phyloP scores from a whole-genome alignment of 2,888 invertebrate species.

The Chelonus formosanus region DNA sequence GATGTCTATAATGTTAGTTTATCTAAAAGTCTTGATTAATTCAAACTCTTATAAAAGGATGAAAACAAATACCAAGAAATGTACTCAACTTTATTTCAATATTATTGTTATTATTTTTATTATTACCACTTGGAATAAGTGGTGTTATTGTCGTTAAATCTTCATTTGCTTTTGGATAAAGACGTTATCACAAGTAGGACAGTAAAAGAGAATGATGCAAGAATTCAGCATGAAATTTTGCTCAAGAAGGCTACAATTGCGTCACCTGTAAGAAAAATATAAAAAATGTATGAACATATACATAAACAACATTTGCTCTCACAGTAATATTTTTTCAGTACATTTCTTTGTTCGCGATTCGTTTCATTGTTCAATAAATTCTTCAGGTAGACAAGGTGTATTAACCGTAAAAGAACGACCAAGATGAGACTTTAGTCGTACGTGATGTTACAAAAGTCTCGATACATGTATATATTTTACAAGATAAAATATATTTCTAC shows the following conservation, averaged over 20 bases:
- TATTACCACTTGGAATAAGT: not conserved
- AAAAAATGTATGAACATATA: not conserved
- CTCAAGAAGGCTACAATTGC: slow-evolving; percentile 6
- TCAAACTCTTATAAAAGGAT: no score
- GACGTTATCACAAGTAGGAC: slow-evolving; percentile 6
- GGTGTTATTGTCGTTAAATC: not conserved
- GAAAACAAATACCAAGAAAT: no score
- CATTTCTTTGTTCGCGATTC: slow-evolving; percentile 1
- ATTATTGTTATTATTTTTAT: not conserved
- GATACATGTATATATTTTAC: not conserved
- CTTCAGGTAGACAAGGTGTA: not conserved
- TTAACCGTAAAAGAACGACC: not conserved
- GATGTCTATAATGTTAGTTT: no score
- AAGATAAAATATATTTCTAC: not conserved
- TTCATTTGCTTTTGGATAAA: slow-evolving; percentile 1
- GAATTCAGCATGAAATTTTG: slow-evolving; percentile 15
- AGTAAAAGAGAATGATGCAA: slow-evolving; percentile 6
- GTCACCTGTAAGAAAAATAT: slow-evolving; percentile 9
- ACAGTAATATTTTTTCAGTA: slow-evolving; percentile 1
- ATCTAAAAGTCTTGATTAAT: no score
- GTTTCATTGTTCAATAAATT: slow-evolving; percentile 5
- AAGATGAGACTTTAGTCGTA: not conserved
- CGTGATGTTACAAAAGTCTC: not conserved
- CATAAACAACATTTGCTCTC: no score
- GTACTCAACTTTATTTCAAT: no score